These are phyloP conservation scores for Drosophila heteroneura DNA, from an alignment of 2,888 invertebrate species.

Conservation along the genomic window DNA sequence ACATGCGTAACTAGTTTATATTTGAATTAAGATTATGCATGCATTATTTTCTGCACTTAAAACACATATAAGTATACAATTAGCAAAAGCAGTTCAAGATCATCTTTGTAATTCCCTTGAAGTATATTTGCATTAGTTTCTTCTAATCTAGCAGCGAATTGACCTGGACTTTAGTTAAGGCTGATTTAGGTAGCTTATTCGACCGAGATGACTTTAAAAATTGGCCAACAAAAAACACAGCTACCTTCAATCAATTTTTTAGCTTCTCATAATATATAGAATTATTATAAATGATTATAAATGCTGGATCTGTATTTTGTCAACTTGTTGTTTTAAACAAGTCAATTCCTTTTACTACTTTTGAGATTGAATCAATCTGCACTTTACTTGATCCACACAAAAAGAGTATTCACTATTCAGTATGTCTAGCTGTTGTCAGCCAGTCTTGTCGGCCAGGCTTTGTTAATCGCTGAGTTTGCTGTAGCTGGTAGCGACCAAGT, in stretches of 20 bases:
- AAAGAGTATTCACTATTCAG: slow-evolving; percentile 24
- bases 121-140: not conserved
- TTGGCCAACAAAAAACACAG: not conserved
- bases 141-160: not conserved
- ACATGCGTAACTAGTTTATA: not conserved
- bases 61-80: not conserved
- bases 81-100: not conserved
- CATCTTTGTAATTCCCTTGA: not conserved
- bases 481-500: slow-evolving; percentile 44
- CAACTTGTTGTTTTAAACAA: not conserved
- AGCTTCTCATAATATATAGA: not conserved
- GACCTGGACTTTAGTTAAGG: not conserved
- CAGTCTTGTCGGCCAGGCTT: slow-evolving; percentile 29
- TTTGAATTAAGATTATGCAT: not conserved
- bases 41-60: not conserved
- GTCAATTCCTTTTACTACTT: not conserved
- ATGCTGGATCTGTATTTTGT: not conserved
- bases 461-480: slow-evolving; percentile 27
- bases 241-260: not conserved
- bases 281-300: not conserved
- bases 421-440: slow-evolving; percentile 5
- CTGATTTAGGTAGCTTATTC: not conserved
- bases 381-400: too few species aligned
- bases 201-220: not conserved
- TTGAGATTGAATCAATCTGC: not conserved